These are phyloP conservation scores for Aleiodes sp. DNA, from an alignment of 1,140 invertebrate species.

Conservation along the genomic window DNA sequence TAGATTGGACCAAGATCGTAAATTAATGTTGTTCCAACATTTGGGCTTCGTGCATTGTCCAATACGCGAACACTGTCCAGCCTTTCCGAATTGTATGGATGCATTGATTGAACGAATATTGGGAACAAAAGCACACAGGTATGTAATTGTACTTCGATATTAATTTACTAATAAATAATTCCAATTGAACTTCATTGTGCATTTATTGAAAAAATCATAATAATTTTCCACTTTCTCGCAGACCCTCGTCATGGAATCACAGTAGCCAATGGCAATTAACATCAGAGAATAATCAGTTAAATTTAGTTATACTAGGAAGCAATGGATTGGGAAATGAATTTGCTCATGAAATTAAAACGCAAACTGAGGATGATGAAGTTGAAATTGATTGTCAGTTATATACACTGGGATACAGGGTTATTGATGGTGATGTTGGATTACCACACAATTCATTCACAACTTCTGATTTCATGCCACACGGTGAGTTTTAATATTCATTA, in stretches of 20 bases:
- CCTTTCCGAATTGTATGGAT: constrained; percentile 90
- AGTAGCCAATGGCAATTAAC: constrained; percentile 75
- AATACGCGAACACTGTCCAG: constrained; percentile 92
- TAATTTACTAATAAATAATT: constrained; percentile 20
- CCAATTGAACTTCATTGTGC: background rate
- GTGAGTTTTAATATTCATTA: constrained; percentile 59
- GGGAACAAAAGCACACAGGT: constrained; percentile 76
- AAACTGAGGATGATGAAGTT: constrained; percentile 84
- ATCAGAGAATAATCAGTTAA: constrained; percentile 76
- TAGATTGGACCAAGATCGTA: constrained; percentile 91
- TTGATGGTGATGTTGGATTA: constrained; percentile 84
- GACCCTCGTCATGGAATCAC: constrained; percentile 75
- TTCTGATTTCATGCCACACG: constrained; percentile 80
- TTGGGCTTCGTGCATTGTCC: constrained; percentile 96
- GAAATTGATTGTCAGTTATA: constrained; percentile 85
- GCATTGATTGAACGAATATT: constrained; percentile 81
- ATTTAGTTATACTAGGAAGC: constrained; percentile 79
- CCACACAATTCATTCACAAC: constrained; percentile 81
- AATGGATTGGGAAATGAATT: constrained; percentile 82
- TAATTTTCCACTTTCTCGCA: constrained; percentile 48
- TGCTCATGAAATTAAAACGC: constrained; percentile 79
- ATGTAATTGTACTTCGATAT: constrained; percentile 1
- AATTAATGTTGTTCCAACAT: constrained; percentile 93
- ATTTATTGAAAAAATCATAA: constrained; percentile 24
- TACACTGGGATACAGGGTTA: constrained; percentile 84